Base-by-base conservation (phyloP, 1,140 invertebrate genomes). In the Oncopeltus fasciatus region DNA sequence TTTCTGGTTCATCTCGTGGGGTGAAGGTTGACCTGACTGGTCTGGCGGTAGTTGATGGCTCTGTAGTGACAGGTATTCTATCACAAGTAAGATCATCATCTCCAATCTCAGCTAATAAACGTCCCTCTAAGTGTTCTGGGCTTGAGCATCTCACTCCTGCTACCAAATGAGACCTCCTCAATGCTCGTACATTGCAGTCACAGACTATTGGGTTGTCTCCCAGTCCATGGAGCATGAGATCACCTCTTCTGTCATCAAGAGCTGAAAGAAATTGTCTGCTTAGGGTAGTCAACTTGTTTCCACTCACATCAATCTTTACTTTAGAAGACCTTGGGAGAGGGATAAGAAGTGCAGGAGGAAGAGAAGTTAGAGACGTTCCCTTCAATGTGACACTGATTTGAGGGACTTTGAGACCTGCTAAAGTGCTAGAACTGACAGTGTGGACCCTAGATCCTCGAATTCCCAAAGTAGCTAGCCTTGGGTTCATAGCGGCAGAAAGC, bases 241-340 rank as follows among this genome's bases (percentile, higher is more conserved):
- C 83, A 4, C 84, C 82, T 59, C 83, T 77, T 12, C 89, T 79
- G 70, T 91, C 89, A 68, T 92, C 89, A 3, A 93, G 73, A 28
- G 86, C 83, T 12, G 83, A 78, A 9, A 94, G 73, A 51, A 93
- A 77, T 67, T 90, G 88, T 0, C 85, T 79, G 58, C 84, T 81
- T 2, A 94, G 70, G 1, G 83, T 87, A 4, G 78, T 78, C 44
- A 95, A 76, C 70, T 85, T 83, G 68, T 84, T 90, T 11, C 85
- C 84, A n/a, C 80, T 77, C 0, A 94, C 78, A 70, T 92, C 85
- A 1, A 94, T 75, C 8, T 76, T 80, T 18, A 94, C 81, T 60
- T 82, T 80, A 0, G 87, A 89, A 2, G 90, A 94, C 68, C 89
- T 80, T 1, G 92, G 92, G n/a, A 95, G 80, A 0, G 90, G 88